Conservation (phyloP, 2,888 invertebrate genomes). For the Falcaria lacertinaria region DNA sequence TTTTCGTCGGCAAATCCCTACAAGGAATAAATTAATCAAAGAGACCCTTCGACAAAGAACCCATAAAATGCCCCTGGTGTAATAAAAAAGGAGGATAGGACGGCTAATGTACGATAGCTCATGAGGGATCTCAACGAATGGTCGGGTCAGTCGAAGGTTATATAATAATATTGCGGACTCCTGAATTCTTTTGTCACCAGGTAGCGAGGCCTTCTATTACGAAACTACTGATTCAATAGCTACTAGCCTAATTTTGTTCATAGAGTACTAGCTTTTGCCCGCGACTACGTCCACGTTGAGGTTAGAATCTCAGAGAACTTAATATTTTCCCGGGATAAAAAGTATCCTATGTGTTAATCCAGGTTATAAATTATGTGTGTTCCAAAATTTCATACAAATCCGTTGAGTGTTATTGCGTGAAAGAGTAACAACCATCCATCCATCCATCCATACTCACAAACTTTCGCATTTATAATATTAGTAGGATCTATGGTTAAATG, state of each 20-base stretch:
- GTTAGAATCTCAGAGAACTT: no score
- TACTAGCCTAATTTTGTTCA: neutral
- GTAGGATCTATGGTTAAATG: no score
- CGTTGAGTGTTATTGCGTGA: no score
- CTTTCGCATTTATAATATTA: no score
- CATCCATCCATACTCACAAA: no score
- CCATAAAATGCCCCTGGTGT: conserved; percentile 25
- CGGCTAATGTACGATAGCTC: conserved; percentile 16
- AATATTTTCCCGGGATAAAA: no score
- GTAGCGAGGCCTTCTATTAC: neutral
- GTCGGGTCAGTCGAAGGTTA: conserved; percentile 41
- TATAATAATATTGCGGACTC: conserved; percentile 32
- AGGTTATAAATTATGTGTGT: no score
- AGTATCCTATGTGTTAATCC: no score
- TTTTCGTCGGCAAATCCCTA: conserved; percentile 10
- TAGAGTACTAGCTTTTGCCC: no score
- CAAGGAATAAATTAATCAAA: conserved; percentile 25
- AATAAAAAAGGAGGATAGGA: conserved; percentile 20
- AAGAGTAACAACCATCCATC: no score
- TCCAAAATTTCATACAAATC: no score
- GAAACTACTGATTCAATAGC: neutral
- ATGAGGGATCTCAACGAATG: conserved; percentile 31
- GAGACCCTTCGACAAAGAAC: conserved; percentile 22
- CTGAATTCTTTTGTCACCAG: neutral
- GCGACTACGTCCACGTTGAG: no score